These are phyloP conservation scores for Anthoscopus minutus DNA, from an alignment of 2,113 vertebrate genomes.

Conservation along the genomic window DNA sequence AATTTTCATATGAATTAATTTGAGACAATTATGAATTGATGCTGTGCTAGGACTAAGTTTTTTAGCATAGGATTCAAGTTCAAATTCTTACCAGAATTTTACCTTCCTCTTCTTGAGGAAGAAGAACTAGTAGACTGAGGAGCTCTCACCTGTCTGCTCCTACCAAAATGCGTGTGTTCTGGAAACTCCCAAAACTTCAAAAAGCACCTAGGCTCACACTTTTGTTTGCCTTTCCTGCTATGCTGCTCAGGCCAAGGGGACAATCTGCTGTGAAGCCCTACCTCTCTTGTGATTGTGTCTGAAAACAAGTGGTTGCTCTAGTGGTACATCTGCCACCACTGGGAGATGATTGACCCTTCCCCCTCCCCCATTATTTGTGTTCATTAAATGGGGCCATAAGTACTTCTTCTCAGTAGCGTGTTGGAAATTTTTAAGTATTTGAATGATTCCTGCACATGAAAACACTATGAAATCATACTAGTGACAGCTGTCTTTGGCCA, in stretches of 20 bases:
- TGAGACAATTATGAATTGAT: not conserved
- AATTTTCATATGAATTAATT: not conserved
- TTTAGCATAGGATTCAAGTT: not conserved
- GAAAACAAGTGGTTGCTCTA: not conserved
- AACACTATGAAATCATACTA: not conserved
- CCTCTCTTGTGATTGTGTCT: not conserved
- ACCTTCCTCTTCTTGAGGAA: no score
- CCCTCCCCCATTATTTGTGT: not conserved
- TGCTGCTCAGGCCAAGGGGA: not conserved
- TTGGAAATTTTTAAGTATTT: not conserved
- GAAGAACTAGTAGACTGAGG: not conserved
- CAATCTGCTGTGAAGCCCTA: not conserved
- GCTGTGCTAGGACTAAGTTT: not conserved
- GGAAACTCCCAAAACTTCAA: not conserved
- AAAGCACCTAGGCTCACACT: not conserved
- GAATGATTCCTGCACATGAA: not conserved
- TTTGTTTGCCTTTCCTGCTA: not conserved
- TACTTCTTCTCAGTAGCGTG: not conserved
- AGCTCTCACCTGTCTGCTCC: not conserved
- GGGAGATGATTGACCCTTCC: not conserved
- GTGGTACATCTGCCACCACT: not conserved
- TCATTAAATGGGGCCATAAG: not conserved
- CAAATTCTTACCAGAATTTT: not conserved
- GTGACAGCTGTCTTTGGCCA: not conserved
- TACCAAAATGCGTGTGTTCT: not conserved